phyloP scores from a whole-genome alignment of 2,888 invertebrate genomes.

The Acleris literana region DNA sequence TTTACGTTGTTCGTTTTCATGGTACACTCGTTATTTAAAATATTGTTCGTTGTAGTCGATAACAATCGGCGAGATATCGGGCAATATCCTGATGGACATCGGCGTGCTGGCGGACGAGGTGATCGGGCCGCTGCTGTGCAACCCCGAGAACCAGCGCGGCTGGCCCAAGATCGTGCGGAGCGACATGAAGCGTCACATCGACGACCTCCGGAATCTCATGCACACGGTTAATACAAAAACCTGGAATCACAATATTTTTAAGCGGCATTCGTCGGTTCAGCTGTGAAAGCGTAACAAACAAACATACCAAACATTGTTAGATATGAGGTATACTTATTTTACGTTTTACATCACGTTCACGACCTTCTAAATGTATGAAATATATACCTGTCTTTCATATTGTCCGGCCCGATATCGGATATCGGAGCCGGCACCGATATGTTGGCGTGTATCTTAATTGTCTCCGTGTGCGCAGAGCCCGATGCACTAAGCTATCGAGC shows the following conservation, averaged over 20 bases:
- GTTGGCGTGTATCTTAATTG: too few species aligned
- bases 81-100: constrained; percentile 88
- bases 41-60: constrained; percentile 63
- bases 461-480: too few species aligned
- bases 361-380: too few species aligned
- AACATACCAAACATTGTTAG: too few species aligned
- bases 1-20: background rate
- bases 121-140: constrained; percentile 88
- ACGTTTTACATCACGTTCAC: too few species aligned
- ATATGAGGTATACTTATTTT: too few species aligned
- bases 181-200: constrained; percentile 88
- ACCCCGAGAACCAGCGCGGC: constrained; percentile 86
- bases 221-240: constrained; percentile 81
- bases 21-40: background rate
- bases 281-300: too few species aligned
- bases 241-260: background rate
- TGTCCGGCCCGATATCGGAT: too few species aligned
- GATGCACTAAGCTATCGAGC: too few species aligned
- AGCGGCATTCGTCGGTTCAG: too few species aligned
- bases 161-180: constrained; percentile 89
- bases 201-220: constrained; percentile 87
- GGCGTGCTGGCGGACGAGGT: constrained; percentile 88
- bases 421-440: too few species aligned
- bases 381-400: too few species aligned
- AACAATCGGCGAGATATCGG: constrained; percentile 88